A percentile compares a stretch with the other conserved stretches of the same genome.
phyloP scores from a whole-genome alignment of 1,140 invertebrate genomes.

The Ptiloglossa arizonensis region DNA sequence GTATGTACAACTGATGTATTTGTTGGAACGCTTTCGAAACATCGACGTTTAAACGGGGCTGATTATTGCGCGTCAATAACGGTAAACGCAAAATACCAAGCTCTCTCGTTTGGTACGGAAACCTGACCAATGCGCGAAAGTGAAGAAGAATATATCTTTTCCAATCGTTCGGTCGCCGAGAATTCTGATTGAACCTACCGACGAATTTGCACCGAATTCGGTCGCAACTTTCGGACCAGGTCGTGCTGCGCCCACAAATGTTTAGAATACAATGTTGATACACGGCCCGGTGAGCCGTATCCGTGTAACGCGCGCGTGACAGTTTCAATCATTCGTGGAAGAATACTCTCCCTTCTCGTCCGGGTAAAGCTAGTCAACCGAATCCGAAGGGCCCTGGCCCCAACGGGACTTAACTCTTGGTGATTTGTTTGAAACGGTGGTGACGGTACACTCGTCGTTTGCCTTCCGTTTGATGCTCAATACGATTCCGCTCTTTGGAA shows the following conservation, averaged over 20 bases:
- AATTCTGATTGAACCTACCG: neutral
- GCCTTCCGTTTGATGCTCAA: conserved; percentile 74
- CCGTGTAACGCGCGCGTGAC: neutral
- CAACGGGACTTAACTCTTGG: conserved; percentile 75
- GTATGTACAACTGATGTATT: conserved; percentile 30
- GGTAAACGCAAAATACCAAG: conserved; percentile 2
- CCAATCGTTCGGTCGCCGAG: neutral
- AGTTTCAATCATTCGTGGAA: neutral
- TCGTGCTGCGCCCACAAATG: neutral
- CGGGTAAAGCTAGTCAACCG: neutral
- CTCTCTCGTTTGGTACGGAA: neutral
- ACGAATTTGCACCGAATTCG: neutral
- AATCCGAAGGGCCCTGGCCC: conserved; percentile 73
- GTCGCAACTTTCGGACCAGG: neutral
- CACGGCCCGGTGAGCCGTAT: neutral
- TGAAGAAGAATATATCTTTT: too few species aligned
- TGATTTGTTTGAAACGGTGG: conserved; percentile 54
- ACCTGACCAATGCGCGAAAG: neutral
- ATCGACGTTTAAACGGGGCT: neutral
- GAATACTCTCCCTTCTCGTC: neutral
- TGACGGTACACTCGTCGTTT: conserved; percentile 53
- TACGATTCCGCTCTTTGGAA: conserved; percentile 73
- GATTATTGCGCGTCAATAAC: neutral
- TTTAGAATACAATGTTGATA: neutral
- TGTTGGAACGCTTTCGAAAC: neutral